These are phyloP conservation scores for Ornithoptera priamus DNA, from an alignment of 2,888 invertebrate species.

Conservation along the genomic window DNA sequence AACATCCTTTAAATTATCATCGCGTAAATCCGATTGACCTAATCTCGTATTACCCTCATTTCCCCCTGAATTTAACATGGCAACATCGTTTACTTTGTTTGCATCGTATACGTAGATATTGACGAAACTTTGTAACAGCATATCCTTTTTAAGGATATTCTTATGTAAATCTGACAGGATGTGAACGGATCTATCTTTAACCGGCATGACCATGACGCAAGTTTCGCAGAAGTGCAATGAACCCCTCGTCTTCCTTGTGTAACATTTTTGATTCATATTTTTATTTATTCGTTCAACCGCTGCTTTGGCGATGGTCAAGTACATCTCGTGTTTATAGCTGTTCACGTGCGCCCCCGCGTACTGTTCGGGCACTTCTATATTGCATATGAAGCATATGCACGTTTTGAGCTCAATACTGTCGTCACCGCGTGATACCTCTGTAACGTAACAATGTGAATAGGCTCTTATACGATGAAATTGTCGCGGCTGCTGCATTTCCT, in stretches of 20 bases:
- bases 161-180: constrained; percentile 2
- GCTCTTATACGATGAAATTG: background rate
- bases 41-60: too few relatives aligned
- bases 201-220: constrained; percentile 1
- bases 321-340: constrained; percentile 12
- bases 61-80: background rate
- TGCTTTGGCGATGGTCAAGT: background rate
- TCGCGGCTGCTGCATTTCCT: too few relatives aligned
- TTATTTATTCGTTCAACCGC: constrained; percentile 10
- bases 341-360: constrained; percentile 10
- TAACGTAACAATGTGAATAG: background rate
- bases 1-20: background rate
- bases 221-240: constrained; percentile 13
- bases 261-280: constrained; percentile 1
- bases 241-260: background rate
- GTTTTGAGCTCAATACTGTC: background rate
- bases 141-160: constrained; percentile 1
- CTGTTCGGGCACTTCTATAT: constrained; percentile 5
- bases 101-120: background rate
- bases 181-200: constrained; percentile 3
- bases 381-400: constrained; percentile 12
- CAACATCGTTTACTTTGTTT: background rate
- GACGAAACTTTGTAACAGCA: background rate
- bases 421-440: background rate
- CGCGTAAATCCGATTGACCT: too few relatives aligned